phyloP scores from a whole-genome alignment of 2,888 invertebrate species.

The Mycalesis mineus region DNA sequence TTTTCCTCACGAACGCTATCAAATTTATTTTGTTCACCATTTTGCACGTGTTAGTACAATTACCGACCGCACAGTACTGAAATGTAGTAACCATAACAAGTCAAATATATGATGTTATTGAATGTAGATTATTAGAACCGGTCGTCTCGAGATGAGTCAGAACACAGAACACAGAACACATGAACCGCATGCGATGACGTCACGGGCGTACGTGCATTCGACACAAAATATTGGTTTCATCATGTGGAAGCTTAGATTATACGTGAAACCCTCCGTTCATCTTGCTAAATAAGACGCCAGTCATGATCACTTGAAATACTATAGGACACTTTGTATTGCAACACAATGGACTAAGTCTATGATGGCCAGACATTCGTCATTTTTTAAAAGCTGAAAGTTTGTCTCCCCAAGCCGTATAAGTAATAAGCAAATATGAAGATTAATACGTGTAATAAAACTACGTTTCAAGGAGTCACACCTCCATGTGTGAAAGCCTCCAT shows the following conservation, averaged over 20 bases:
- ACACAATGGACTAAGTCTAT: no score
- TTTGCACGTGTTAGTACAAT: conserved; percentile 37
- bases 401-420: no score
- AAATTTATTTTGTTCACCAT: conserved; percentile 31
- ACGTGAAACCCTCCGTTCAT: background rate
- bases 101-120: conserved; percentile 42
- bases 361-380: no score
- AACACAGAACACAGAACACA: background rate
- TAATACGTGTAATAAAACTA: no score
- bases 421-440: no score
- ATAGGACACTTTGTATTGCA: background rate
- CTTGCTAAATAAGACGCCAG: background rate
- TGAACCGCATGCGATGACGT: conserved; percentile 32
- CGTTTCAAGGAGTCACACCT: no score
- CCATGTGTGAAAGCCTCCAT: no score
- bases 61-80: conserved; percentile 43
- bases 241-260: conserved; percentile 10
- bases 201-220: conserved; percentile 30
- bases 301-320: background rate
- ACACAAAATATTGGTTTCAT: background rate
- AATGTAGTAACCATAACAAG: conserved; percentile 41
- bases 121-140: conserved; percentile 43
- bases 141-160: conserved; percentile 40
- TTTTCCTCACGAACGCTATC: conserved; percentile 23
- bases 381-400: no score